Base-by-base conservation (phyloP, 2,113 vertebrate genomes). In the Octodon degus region DNA sequence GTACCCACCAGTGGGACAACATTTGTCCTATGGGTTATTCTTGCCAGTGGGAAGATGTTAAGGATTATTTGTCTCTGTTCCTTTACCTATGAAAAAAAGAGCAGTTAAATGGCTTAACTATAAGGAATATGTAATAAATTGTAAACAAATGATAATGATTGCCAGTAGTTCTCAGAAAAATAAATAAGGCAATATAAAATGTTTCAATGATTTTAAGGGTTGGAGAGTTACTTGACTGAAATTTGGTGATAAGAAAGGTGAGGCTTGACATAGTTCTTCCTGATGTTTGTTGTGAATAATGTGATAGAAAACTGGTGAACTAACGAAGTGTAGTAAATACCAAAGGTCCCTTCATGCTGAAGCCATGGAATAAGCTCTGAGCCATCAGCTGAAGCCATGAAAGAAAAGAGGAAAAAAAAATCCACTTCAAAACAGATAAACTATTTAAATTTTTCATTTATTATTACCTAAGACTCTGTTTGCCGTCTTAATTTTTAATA, bases 121-220 rank as follows among this genome's bases (percentile, higher is more conserved):
- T 43, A 88, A 83, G 17, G n/a, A 85, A 37, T 47, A 60, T 53
- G n/a, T 30, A 77, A 17, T 85, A 34, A 34, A 87, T 50, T 90
- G 63, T 82, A 86, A 85, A 43, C 81, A 70, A 92, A 89, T 91
- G 68, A 62, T 40, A 87, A 43, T 93, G n/a, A 80, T 84, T 30
- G 1, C 55, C 50, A 84, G 2, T 89, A 74, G 83, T 47, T 87
- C 24, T 77, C 74, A 79, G 43, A 37, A 88, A 95, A 84, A 55
- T 40, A 72, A 24, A 77, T 14, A 82, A 60, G 55, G 10, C 77
- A 84, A 62, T 93, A 84, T 60, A 3, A 20, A 96, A 95, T 90
- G 83, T 50, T 62, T 62, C 63, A 94, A 58, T 68, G 62, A 94
- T 27, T 27, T 70, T 70, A 60, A 86, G 24, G 25, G 40, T 85